A percentile compares a stretch with the other conserved stretches of the same genome.
Conservation (phyloP, 2,113 vertebrate species). For the Erinaceus europaeus region DNA sequence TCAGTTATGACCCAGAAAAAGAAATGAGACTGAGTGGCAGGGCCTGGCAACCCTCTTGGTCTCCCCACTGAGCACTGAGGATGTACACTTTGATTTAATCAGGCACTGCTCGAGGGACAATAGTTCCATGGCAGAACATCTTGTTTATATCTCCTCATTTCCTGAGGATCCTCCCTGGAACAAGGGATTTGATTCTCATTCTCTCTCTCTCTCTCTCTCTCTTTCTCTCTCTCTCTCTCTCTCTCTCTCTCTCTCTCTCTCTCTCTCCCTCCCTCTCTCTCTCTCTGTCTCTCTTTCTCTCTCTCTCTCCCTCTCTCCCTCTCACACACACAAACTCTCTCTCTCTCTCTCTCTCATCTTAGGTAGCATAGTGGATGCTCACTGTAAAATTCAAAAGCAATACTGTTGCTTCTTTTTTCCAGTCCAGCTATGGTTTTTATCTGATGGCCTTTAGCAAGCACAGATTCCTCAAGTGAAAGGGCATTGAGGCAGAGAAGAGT, state of each 20-base stretch:
- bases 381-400: slow-evolving; percentile 41
- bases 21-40: neutral
- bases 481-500: slow-evolving; percentile 38
- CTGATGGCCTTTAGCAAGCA: slow-evolving; percentile 65
- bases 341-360: no score
- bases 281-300: no score
- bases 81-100: neutral
- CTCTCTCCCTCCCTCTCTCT: no score
- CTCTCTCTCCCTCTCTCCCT: no score
- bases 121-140: slow-evolving; percentile 38
- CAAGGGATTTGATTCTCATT: neutral
- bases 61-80: neutral
- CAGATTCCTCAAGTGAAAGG: slow-evolving; percentile 58
- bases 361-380: neutral
- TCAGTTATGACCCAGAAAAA: neutral
- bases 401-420: neutral
- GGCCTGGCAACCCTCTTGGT: neutral
- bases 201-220: no score
- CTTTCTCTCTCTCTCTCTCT: no score
- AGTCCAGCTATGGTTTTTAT: slow-evolving; percentile 42
- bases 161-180: slow-evolving; percentile 43
- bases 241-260: no score
- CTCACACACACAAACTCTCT: no score
- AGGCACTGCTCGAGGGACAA: slow-evolving; percentile 3
- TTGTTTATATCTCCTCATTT: slow-evolving; percentile 56